These are phyloP conservation scores for Eufriesea mexicana DNA, from an alignment of 1,140 invertebrate genomes.

Conservation along the genomic window DNA sequence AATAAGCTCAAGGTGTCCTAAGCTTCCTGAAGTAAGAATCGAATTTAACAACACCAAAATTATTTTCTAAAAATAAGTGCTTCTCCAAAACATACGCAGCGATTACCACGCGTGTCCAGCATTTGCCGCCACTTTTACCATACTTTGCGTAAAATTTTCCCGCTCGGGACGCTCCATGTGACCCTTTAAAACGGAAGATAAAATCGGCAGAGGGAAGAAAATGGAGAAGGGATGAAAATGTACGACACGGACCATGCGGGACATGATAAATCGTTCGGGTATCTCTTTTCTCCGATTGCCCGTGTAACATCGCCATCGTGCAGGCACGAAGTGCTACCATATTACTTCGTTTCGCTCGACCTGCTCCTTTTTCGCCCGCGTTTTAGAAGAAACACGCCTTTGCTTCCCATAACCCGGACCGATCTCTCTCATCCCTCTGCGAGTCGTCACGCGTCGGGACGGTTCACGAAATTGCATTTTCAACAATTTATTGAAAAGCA, in stretches of 20 bases:
- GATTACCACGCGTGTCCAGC: too few species aligned
- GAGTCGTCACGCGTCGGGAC: not conserved
- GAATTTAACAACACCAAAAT: too few species aligned
- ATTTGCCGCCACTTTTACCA: not conserved
- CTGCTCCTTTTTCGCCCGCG: not conserved
- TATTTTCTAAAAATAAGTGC: too few species aligned
- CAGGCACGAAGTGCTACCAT: constrained; percentile 28
- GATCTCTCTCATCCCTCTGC: not conserved
- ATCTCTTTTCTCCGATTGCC: constrained; percentile 49
- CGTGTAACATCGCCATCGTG: constrained; percentile 37
- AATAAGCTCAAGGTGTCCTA: too few species aligned
- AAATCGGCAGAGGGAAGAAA: not conserved
- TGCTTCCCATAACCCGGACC: not conserved
- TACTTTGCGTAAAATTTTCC: constrained; percentile 5
- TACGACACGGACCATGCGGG: constrained; percentile 24
- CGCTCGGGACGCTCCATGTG: not conserved
- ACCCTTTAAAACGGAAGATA: not conserved
- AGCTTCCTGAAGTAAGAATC: too few species aligned
- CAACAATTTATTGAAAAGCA: not conserved
- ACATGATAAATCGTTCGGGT: constrained; percentile 47
- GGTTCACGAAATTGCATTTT: not conserved
- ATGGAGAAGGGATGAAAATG: not conserved
- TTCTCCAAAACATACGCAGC: too few species aligned
- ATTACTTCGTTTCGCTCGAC: constrained; percentile 45
- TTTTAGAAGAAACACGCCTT: constrained; percentile 14